Base-by-base conservation (phyloP, 2,797 vertebrate species). In the Gadopsis marmoratus region DNA sequence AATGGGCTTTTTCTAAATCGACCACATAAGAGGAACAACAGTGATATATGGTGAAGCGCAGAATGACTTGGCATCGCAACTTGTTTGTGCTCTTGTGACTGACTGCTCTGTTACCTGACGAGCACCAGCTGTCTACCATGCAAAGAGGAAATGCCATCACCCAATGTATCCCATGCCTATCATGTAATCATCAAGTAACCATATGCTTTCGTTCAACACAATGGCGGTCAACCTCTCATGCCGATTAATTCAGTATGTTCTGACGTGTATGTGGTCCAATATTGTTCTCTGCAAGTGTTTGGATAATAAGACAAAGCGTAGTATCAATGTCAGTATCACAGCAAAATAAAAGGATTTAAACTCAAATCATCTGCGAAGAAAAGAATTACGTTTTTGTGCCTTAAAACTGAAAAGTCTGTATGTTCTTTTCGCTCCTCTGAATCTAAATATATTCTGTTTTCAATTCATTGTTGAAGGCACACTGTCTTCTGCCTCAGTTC, bases 11-110 rank as follows among this genome's bases (percentile, higher is more conserved):
- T 69, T 86, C n/a, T 51, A 23, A 58, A 71, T 71, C 4, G 21
- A 81, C 81, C 85, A 81, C 82, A 84, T 83, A 51, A 76, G 55
- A 76, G 50, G 70, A 41, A 61, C 64, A 72, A 77, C n/a, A 35
- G 50, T 68, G 60, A 72, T 47, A 56, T 2, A 45, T n/a, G n/a
- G 50, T n/a, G 71, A 58, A 70, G 63, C 33, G 7, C 50, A 62
- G 70, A 70, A 35, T 45, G 71, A 70, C 61, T 76, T 81, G 71
- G 86, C 71, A 61, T 72, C 35, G 5, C 63, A 65, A 59, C 43
- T 74, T 77, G 73, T 79, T 74, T 61, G 62, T 33, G 51, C 23
- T 73, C 62, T 68, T 48, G 47, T 55, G 62, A 84, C 26, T 41
- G 58, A 66, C 67, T 41, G 62, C 35, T 29, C 58, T 11, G 69